Evolutionary conservation across 2,113 vertebrate species (phyloP).

Genomic region (Mesitornis unicolor): DNA sequence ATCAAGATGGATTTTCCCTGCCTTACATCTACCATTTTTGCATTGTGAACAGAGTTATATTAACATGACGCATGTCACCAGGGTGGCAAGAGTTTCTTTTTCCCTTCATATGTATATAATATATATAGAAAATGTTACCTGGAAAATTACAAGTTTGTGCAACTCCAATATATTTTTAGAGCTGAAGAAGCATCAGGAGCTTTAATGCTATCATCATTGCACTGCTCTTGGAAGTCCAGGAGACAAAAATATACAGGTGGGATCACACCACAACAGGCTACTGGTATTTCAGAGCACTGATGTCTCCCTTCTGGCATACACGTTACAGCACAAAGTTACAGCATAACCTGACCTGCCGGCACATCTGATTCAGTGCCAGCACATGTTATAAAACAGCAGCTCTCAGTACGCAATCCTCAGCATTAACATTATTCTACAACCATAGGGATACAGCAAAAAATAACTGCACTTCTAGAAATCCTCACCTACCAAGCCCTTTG

Average conservation of each 20-base stretch:
- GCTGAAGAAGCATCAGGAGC: not conserved
- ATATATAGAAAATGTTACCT: not conserved
- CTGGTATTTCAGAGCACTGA: not conserved
- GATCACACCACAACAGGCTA: not conserved
- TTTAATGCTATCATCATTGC: not conserved
- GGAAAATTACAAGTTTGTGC: not conserved
- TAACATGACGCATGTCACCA: not conserved
- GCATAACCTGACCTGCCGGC: not conserved
- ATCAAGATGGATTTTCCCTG: not conserved
- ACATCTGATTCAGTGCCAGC: not conserved
- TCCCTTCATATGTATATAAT: not conserved
- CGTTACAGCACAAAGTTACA: not conserved
- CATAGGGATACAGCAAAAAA: not conserved
- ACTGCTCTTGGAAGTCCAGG: not conserved
- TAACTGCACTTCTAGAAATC: slow-evolving; percentile 5
- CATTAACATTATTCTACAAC: not conserved
- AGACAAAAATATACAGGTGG: not conserved
- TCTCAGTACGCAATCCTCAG: not conserved
- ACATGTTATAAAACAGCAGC: not conserved
- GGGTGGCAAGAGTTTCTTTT: not conserved
- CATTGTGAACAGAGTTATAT: not conserved
- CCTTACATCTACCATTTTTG: not conserved
- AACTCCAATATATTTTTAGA: not conserved
- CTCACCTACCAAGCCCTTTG: not conserved
- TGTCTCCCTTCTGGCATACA: not conserved